These are phyloP conservation scores for Tetragonula carbonaria DNA, from an alignment of 2,888 invertebrate species.

Conservation along the genomic window DNA sequence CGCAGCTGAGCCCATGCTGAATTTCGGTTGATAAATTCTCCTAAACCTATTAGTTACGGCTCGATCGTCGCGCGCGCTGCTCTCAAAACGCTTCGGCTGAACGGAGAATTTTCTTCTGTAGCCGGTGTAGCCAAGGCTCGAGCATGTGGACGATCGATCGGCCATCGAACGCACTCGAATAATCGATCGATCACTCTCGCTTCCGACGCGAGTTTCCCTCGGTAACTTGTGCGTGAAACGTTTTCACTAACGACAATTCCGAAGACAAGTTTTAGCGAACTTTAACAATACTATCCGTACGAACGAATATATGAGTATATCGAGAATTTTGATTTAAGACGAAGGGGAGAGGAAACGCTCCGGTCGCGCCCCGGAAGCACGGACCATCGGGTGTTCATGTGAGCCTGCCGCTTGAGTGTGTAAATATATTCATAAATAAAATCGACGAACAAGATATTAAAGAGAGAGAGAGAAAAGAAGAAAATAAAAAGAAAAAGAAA, in stretches of 20 bases:
- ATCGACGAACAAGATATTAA: slow-evolving; percentile 34
- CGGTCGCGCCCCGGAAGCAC: slow-evolving; percentile 60
- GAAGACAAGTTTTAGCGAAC: background rate
- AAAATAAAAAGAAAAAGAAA: background rate
- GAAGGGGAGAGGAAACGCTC: slow-evolving; percentile 42
- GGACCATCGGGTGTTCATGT: slow-evolving; percentile 68
- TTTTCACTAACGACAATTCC: background rate
- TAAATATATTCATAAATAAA: slow-evolving; percentile 74
- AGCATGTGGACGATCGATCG: slow-evolving; percentile 6
- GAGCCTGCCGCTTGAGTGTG: slow-evolving; percentile 75
- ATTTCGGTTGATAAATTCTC: slow-evolving; percentile 14
- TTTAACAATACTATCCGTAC: no score
- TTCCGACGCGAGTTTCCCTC: background rate
- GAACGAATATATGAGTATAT: no score
- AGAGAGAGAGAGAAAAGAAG: slow-evolving; percentile 3
- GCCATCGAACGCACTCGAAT: slow-evolving; percentile 6
- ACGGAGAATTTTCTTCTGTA: slow-evolving; percentile 6
- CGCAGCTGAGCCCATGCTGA: background rate
- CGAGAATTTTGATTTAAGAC: background rate
- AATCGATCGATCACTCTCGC: background rate
- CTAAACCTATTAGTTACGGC: background rate
- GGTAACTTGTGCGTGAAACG: no score
- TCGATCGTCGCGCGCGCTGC: background rate
- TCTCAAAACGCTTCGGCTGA: background rate
- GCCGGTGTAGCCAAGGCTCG: background rate